Base-by-base conservation (phyloP, 1,140 invertebrate genomes). In the Drosophila persimilis region DNA sequence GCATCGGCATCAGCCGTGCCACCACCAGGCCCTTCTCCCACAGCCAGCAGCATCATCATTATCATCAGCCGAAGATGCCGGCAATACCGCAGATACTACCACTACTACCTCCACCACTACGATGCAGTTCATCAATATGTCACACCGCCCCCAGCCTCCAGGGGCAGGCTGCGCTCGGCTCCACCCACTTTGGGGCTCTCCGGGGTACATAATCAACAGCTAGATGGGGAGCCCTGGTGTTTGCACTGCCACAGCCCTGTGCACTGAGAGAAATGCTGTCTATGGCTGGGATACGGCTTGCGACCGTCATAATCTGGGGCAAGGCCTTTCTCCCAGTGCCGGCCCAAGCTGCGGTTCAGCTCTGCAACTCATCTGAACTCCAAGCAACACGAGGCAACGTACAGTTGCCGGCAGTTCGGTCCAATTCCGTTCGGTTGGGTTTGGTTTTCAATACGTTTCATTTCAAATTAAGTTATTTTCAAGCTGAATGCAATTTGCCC, bases 401-500 rank as follows among this genome's bases (percentile, higher is more conserved):
- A 5, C 3, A 39, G 35, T 39, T 39, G 11, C 1, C 35, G 51
- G 50, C 64, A 70, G 66, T 65, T 56, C 35, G 52, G 51, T 70
- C 69, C 61, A 47, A 61, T 74, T 73, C 56, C 22, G 62, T 75
- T 74, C 52, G 50, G 52, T 45, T 56, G 41, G 56, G 56, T 52
- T 78, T 51, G 69, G 44, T 77, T 77, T 60, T 77, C 77, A 80
- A 74, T 79, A 71, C 70, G 70, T 80, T 80, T 80, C 71, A 60
- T 70, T 74, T 70, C 64, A 65, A 74, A 74, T 80, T 80, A 80
- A 80, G 71, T 74, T 80, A 80, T 71, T 79, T 79, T 60, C 77
- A 70, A 79, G 71, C 67, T 50, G 63, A 80, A 79, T 80, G 76
- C 77, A 80, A 80, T 80, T 80, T 79, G 69, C 69, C 74, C 74